Percentiles rank a stretch among this genome's conserved stretches.
Evolutionary conservation across 35 echinoderm and acorn worm genomes (phyloP).

Genomic region (Acanthaster planci): DNA sequence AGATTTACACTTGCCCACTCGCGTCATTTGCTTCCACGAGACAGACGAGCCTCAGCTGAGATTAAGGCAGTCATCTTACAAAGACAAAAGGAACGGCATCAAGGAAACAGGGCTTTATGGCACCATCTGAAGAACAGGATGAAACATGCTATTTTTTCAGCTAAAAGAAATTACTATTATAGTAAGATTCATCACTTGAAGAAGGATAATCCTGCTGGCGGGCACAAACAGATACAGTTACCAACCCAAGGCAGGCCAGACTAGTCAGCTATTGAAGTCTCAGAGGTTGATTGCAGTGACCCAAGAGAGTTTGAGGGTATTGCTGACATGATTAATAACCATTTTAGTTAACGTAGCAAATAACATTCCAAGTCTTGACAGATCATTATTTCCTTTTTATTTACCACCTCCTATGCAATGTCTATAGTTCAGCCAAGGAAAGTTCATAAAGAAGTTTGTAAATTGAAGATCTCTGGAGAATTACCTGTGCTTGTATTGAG

Average conservation of each 20-base stretch:
- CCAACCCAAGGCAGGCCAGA: background rate
- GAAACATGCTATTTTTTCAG: background rate
- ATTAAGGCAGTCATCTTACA: no score
- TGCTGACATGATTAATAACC: background rate
- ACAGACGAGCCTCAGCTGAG: no score
- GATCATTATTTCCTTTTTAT: no score
- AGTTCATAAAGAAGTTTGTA: no score
- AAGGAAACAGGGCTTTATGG: background rate
- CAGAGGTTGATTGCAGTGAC: background rate
- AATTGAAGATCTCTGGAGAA: no score
- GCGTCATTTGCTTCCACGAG: no score
- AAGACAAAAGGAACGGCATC: background rate
- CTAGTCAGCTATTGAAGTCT: background rate
- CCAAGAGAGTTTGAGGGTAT: background rate
- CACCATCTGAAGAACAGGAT: background rate
- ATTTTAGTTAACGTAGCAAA: no score
- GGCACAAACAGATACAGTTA: background rate
- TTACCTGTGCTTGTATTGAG: no score
- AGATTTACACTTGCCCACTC: no score
- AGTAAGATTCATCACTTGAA: background rate
- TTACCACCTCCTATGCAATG: no score
- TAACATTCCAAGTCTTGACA: no score
- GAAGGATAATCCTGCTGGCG: background rate
- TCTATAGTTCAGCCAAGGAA: no score
- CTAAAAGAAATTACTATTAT: background rate